Evolutionary conservation across 2,113 vertebrate species (phyloP), one percentile per base, ranked within the genome.

Genomic region (Xyrauchen texanus): DNA sequence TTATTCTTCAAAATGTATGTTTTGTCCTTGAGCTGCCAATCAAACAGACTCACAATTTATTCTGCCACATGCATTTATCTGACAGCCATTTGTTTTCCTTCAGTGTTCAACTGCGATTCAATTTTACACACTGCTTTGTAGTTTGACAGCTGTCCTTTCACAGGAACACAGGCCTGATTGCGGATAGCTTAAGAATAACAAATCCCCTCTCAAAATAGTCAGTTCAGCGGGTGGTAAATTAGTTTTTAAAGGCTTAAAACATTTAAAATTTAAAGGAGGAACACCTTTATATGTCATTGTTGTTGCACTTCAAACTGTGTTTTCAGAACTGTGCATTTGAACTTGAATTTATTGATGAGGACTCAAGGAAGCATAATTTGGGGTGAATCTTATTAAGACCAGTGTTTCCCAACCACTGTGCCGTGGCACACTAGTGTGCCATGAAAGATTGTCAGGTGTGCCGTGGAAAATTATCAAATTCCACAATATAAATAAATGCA

Each of bases 31-130:
- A 79, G 51, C 79, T 81, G 84, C 72, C 81, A 68, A 76, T 85
- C 81, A 83, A 81, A 79, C 7, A 4, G 57, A 60, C 84, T 77
- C 42, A 78, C 81, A 69, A 82, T 80, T 85, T 80, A 83, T 80
- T 81, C 63, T 81, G 81, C 75, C 52, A 49, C 49, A 15, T 68
- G 81, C 72, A 79, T 81, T 83, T 77, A 84, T 77, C 84, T 83
- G 84, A 83, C 84, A 81, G 79, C 66, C 76, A 62, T 85, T 85
- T 85, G 81, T 81, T 85, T 85, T 85, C 78, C 21, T 42, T 72
- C 71, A 34, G 63, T 58, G 79, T 78, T 85, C 76, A 46, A 81
- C 66, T 76, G 76, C 79, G 82, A 83, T 81, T 85, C 84, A 85
- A 81, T 85, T 85, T 83, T 83, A 81, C 81, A 76, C 62, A 78